phyloP scores from a whole-genome alignment of 2,888 invertebrate species.

The Galerucella pusilla region DNA sequence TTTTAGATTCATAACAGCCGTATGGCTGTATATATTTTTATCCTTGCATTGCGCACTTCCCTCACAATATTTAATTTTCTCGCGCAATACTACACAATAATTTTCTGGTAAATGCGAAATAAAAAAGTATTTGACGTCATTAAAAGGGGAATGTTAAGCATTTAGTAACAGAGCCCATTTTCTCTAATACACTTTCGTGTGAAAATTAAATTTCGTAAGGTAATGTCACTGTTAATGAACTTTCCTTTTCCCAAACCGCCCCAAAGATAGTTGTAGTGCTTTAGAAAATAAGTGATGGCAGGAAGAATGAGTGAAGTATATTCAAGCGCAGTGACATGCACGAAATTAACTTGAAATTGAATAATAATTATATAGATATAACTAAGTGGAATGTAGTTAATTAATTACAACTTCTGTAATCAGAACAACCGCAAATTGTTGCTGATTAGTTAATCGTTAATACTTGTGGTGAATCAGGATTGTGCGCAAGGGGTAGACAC shows the following conservation, averaged over 20 bases:
- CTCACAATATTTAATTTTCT: no score
- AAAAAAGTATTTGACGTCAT: slow-evolving; percentile 6
- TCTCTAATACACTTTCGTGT: slow-evolving; percentile 23
- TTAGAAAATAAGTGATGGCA: slow-evolving; percentile 6
- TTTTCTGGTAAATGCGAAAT: background rate
- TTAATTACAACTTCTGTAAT: no score
- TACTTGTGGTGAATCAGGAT: no score
- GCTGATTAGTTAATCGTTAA: no score
- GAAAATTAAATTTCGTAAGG: slow-evolving; percentile 31
- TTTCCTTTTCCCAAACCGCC: slow-evolving; percentile 8
- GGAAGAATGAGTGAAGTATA: background rate
- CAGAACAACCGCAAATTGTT: no score
- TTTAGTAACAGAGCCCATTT: slow-evolving; percentile 9
- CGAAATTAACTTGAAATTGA: no score
- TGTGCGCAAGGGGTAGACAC: no score
- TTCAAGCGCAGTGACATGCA: background rate
- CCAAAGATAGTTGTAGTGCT: slow-evolving; percentile 9
- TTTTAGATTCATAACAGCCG: no score
- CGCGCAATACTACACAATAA: background rate
- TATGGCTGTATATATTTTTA: no score
- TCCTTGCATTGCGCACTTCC: no score
- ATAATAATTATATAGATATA: no score
- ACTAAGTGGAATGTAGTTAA: no score
- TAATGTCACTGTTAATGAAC: slow-evolving; percentile 26
- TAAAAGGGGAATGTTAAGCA: slow-evolving; percentile 16